These are phyloP conservation scores for Lonchura striata DNA, from an alignment of 2,113 vertebrate species.

Conservation along the genomic window DNA sequence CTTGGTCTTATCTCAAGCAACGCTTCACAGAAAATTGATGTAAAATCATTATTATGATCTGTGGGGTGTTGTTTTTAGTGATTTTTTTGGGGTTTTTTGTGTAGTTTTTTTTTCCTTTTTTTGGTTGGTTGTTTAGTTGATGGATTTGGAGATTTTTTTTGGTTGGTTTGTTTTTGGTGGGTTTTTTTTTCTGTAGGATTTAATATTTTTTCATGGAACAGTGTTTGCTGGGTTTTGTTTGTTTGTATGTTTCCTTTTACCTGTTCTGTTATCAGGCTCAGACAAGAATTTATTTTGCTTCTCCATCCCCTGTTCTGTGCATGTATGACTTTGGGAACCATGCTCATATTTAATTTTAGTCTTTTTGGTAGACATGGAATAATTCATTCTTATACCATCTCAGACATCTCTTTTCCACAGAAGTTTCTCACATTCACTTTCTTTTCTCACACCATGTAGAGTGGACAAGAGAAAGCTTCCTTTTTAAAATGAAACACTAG, in stretches of 20 bases:
- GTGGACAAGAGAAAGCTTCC: not conserved
- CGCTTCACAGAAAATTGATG: not conserved
- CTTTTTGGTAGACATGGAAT: not conserved
- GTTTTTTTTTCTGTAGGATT: not conserved
- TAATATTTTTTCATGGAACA: not conserved
- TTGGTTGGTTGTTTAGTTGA: not conserved
- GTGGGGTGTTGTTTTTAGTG: fast-evolving
- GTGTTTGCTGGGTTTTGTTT: not conserved
- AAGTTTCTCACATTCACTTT: not conserved
- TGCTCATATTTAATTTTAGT: not conserved
- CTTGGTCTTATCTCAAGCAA: not conserved
- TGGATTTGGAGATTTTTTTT: not conserved
- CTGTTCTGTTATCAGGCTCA: not conserved
- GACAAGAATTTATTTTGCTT: not conserved
- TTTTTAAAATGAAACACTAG: not conserved
- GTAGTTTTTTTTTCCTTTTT: not conserved
- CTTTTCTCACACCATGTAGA: not conserved
- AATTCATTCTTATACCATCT: not conserved
- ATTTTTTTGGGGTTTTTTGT: too few species aligned
- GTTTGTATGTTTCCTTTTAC: not conserved
- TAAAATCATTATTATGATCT: not conserved
- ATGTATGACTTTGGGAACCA: not conserved
- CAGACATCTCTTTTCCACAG: not conserved
- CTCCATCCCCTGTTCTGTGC: not conserved
- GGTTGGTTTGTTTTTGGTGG: too few species aligned